A percentile compares a stretch with the other conserved stretches of the same genome.
Conservation (phyloP, 2,888 invertebrate species). For the Prenolepis imparis region DNA sequence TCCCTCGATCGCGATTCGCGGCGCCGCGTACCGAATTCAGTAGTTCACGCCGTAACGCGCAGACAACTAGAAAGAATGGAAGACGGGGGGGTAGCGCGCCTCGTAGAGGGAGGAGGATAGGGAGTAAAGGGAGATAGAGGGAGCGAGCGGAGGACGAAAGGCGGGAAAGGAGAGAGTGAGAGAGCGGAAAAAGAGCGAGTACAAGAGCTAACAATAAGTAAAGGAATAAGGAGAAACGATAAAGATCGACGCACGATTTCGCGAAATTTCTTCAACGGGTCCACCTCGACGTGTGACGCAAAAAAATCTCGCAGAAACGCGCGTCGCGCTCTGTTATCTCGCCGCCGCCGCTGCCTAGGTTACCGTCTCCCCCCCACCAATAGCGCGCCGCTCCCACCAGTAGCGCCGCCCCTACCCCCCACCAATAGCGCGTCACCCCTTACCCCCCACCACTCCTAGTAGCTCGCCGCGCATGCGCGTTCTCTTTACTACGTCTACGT, state of each 20-base stretch:
- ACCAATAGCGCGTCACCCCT: background rate
- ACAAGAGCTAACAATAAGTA: too few relatives aligned
- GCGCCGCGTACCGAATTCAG: constrained; percentile 64
- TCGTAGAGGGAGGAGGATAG: constrained; percentile 55
- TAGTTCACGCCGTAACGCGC: constrained; percentile 72
- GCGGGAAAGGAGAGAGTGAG: background rate
- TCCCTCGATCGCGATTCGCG: constrained; percentile 43
- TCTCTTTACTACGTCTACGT: constrained; percentile 82
- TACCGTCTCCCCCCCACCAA: background rate
- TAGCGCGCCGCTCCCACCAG: background rate
- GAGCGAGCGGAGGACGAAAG: constrained; percentile 17
- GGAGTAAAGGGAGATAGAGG: too few relatives aligned
- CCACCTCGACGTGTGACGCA: background rate
- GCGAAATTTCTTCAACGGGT: background rate
- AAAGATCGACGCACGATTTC: background rate
- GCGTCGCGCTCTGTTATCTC: constrained; percentile 51
- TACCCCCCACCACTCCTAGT: background rate
- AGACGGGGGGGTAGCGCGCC: constrained; percentile 56
- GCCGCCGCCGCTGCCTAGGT: constrained; percentile 33
- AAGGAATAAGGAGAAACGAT: background rate
- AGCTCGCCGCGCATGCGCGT: constrained; percentile 78
- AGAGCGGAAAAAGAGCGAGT: constrained; percentile 10
- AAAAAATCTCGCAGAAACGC: constrained; percentile 65
- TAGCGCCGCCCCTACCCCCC: background rate
- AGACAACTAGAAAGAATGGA: constrained; percentile 69